These are phyloP conservation scores for Choristoneura rosaceana DNA, from an alignment of 2,888 invertebrate genomes.

Conservation along the genomic window DNA sequence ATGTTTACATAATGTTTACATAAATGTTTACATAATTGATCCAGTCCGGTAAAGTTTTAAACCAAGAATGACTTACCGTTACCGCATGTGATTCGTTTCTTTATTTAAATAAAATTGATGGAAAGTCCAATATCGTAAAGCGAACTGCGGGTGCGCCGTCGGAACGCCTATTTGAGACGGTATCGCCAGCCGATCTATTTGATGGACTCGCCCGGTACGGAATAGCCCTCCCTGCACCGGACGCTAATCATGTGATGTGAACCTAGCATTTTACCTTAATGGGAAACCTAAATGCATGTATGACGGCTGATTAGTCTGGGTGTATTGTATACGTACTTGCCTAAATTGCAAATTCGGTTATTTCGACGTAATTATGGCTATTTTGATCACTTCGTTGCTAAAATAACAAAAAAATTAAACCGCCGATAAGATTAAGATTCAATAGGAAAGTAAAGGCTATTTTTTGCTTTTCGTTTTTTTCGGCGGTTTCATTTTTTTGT, in stretches of 20 bases:
- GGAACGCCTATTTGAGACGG: conserved; percentile 67
- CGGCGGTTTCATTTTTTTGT: no score
- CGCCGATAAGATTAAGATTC: no score
- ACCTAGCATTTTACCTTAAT: conserved; percentile 61
- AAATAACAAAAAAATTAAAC: no score
- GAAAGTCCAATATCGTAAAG: conserved; percentile 79
- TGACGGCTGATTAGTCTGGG: conserved; percentile 27
- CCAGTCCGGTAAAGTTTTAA: background rate
- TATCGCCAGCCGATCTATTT: conserved; percentile 80
- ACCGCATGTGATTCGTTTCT: conserved; percentile 51
- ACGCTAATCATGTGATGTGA: conserved; percentile 69
- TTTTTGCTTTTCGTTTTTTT: no score
- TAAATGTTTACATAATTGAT: background rate
- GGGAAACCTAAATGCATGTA: conserved; percentile 43
- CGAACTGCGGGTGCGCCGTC: conserved; percentile 60
- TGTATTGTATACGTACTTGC: conserved; percentile 1
- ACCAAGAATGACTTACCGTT: conserved; percentile 42
- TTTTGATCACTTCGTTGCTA: background rate
- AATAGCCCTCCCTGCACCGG: conserved; percentile 64
- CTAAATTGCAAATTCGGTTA: conserved; percentile 12
- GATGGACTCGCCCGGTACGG: conserved; percentile 71
- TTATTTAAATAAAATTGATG: conserved; percentile 71
- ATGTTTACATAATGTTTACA: no score
- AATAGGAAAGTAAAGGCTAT: no score
- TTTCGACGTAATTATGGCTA: background rate